Base-by-base conservation (phyloP, 2,888 invertebrate genomes). In the Eupithecia subfuscata region DNA sequence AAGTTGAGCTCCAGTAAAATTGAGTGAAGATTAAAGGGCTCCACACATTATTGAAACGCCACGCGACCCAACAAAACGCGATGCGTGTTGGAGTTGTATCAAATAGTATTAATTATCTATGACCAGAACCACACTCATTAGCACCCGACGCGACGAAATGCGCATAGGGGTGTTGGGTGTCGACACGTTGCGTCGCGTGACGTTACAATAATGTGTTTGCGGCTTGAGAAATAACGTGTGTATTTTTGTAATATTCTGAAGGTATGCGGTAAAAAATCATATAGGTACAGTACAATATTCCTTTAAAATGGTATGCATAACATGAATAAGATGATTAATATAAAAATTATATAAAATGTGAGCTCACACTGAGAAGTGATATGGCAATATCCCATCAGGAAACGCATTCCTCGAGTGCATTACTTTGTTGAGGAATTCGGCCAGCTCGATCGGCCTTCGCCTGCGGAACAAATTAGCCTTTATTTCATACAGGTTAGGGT, bases 311-410 rank as follows among this genome's bases (percentile, higher is more conserved):
- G 43, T 37, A 40, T 67, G 69, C 77, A 78, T 56, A 12, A 22
- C 82, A 83, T 82, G 88, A 37, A 65, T 34, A 71, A 63, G 48
- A 70, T 45, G 18, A 70, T 71, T 73, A 73, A 18, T 69, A 69
- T 71, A 73, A 74, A 90, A 90, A 90, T 81, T 84, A 86, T 75
- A 77, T 72, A 84, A 84, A 74, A 90, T 84, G 85, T 85, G 91
- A 90, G 92, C 95, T 95, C 95, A 95, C 95, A 95, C 94, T 94
- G 95, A 92, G 95, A 95, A 95, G 94, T 94, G 93, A 95, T 95
- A 95, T 90, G 90, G 93, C 93, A 95, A 94, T 89, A 93, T 94
- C 92, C 94, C 94, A 84, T 92, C 92, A 81, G 88, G 86, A 73
- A 77, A 73, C 87, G 87, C 86, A 89, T 86, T 89, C 89, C 88